phyloP scores from a whole-genome alignment of 2,888 invertebrate species.

The Spatulosminthurus flaviceps region DNA sequence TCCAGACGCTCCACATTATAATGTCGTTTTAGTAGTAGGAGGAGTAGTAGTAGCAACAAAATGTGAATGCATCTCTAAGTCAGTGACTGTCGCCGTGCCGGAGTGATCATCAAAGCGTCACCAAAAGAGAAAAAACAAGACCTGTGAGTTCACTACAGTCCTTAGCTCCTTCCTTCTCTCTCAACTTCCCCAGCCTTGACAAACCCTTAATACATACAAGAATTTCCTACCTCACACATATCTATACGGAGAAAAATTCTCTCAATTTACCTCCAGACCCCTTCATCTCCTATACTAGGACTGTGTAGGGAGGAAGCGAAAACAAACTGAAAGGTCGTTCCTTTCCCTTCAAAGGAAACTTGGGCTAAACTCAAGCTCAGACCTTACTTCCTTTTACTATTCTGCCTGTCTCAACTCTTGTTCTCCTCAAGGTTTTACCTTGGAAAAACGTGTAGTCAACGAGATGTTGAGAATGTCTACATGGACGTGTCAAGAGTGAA shows the following conservation, averaged over 20 bases:
- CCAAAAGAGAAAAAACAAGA: neutral
- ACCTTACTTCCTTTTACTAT: conserved; percentile 32
- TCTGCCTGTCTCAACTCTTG: conserved; percentile 27
- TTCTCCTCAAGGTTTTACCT: conserved; percentile 5
- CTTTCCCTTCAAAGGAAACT: conserved; percentile 24
- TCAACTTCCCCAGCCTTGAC: neutral
- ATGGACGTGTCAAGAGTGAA: conserved; percentile 8
- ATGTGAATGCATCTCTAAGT: conserved; percentile 35
- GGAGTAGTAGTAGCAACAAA: conserved; percentile 2
- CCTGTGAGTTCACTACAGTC: neutral
- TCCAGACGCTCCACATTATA: conserved; percentile 32
- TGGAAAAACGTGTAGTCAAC: neutral
- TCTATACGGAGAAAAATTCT: no score
- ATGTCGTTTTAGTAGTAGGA: conserved; percentile 14
- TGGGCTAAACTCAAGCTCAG: conserved; percentile 30
- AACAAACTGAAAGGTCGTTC: neutral
- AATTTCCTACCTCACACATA: no score
- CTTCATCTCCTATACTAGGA: no score
- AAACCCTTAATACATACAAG: no score
- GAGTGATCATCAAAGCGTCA: neutral
- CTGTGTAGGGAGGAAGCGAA: neutral
- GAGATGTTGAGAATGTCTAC: neutral
- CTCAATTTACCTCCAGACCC: no score
- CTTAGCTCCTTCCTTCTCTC: neutral
- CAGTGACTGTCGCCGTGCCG: neutral